Evolutionary conservation across 2,888 invertebrate species (phyloP), one percentile per base, ranked within the genome.

Genomic region (Gisinianus flammeolus): DNA sequence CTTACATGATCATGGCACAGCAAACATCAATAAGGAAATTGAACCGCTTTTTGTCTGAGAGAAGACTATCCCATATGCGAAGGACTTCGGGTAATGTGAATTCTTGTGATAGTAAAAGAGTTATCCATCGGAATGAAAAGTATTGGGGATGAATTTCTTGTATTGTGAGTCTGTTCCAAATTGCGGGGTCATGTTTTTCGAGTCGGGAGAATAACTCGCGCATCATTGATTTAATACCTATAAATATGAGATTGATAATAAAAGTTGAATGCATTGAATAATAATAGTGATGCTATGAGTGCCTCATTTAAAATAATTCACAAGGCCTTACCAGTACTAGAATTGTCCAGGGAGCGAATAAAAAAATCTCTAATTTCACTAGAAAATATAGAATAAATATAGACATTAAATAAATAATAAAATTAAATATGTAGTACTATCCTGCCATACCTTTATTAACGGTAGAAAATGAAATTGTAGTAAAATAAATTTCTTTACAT

Each of bases 1-100:
- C 95, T 91, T 90, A 97, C 96, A 97, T 90, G 85, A 99, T 94
- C 98, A 99, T 99, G 85, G 98, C 95, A 89, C 96, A 95, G 88
- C 98, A 98, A 78, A 98, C 93, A 86, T 93, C 91, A 81, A 96
- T 93, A 2, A 98, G 91, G 86, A 96, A 97, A 85, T 93, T 91
- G 87, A 98, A 98, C 85, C 98, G 90, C 76, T 92, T 90, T 73
- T 92, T 90, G 87, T 98, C 97, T 0, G 98, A 93, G 87, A 99
- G 95, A 73, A 99, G 88, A 0, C 97, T 94, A 87, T 99, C 99
- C 99, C 99, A 99, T 85, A 99, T 93, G 81, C 97, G 90, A 85
- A 98, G 92, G 0, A 99, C 96, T 88, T 99, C 98, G 62, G 99
- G 98, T 83, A 99, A 89, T 28, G 96, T 94, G 88, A 98, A 98